Base-by-base conservation (phyloP, 2,888 invertebrate genomes). In the Hemaris fuciformis region DNA sequence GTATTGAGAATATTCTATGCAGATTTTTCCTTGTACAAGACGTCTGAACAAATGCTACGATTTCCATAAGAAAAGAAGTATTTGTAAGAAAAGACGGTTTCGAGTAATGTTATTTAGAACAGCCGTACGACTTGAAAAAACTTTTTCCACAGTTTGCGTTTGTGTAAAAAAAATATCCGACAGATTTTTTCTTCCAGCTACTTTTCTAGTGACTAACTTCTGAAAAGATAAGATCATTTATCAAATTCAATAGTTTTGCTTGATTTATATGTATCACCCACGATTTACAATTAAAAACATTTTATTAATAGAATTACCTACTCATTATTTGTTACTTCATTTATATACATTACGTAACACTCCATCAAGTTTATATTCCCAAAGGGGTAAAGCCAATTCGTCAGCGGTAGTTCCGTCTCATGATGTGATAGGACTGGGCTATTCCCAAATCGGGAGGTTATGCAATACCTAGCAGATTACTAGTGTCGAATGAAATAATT, bases 41-140 rank as follows among this genome's bases (percentile, higher is more conserved):
- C 25, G 41, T 25, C 66, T 66, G 65, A 62, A 66, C 70, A 23
- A 64, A 65, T 66, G 65, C 66, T 62, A 38, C 46, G 45, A 70
- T 72, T 72, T 67, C 66, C 71, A 72, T 72, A 68, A 64, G 64
- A 72, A 72, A 69, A 61, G 70, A 64, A 62, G 65, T 65, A 64
- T 69, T 71, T 66, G 64, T 64, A 63, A 56, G 60, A 45, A 61
- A 58, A 65, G 53, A 60, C 64, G 60, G 56, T 62, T 45, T 62
- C 64, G 59, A 64, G 66, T 63, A 66, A 66, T 68, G 62, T 62
- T 60, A 23, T 46, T 56, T 31, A 62, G 53, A 60, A 60, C 53
- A 60, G 41, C 27, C 34, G 48, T 34, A 23, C 43, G 43, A 59
- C 59, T 48, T 60, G 23, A 53, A 31, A 53, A 15, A 34, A 60